Percentiles rank a stretch among this genome's conserved stretches.
Conservation (phyloP, 1,140 invertebrate genomes). For the Drosophila fuyamai region DNA sequence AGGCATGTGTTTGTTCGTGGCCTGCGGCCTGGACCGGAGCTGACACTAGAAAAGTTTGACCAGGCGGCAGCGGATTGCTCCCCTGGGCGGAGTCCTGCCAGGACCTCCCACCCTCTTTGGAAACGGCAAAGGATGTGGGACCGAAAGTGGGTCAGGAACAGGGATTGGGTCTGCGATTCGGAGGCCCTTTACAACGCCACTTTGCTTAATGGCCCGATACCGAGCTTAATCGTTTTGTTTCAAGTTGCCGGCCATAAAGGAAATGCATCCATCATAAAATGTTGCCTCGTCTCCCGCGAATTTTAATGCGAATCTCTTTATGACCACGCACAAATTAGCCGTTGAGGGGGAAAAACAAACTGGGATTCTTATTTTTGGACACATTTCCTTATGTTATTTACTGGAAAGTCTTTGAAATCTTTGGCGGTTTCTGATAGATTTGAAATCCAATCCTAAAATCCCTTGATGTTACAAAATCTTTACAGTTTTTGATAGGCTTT, state of each 20-base stretch:
- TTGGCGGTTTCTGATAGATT: too few relatives aligned
- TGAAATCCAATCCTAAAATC: too few relatives aligned
- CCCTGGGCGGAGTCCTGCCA: constrained; percentile 11
- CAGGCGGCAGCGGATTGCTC: constrained; percentile 35
- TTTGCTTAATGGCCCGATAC: constrained; percentile 32
- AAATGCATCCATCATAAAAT: constrained; percentile 28
- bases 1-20: constrained; percentile 46
- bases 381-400: too few relatives aligned
- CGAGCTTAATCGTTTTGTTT: constrained; percentile 23
- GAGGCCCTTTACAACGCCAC: constrained; percentile 9
- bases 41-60: constrained; percentile 44
- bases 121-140: constrained; percentile 1
- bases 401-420: too few relatives aligned
- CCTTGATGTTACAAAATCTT: too few relatives aligned
- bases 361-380: neutral
- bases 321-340: constrained; percentile 14
- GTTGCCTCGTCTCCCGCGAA: neutral
- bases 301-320: constrained; percentile 18
- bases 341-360: neutral
- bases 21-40: constrained; percentile 35
- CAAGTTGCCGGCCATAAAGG: constrained; percentile 7
- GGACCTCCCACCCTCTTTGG: neutral
- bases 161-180: neutral
- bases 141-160: too few relatives aligned
- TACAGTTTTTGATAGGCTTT: too few relatives aligned